A percentile compares a stretch with the other conserved stretches of the same genome.
These are phyloP conservation scores for Idaea biselata DNA, from an alignment of 2,888 invertebrate genomes.

Conservation along the genomic window DNA sequence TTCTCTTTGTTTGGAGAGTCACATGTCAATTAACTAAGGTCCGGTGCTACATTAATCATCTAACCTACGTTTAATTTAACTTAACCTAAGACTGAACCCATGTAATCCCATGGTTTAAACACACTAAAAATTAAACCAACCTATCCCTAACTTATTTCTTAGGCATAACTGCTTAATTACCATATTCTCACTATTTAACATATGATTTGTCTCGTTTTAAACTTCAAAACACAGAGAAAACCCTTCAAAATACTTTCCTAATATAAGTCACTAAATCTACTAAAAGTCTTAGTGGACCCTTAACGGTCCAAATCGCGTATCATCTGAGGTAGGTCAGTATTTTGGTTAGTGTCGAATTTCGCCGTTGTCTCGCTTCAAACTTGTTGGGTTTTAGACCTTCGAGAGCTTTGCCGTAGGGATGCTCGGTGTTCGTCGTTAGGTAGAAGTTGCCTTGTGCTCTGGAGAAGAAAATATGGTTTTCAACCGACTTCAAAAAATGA, in stretches of 20 bases:
- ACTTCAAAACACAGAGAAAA: neutral
- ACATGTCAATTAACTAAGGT: no score
- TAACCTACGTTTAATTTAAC: no score
- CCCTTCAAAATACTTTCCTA: neutral
- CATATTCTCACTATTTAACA: no score
- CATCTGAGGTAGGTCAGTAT: slow-evolving; percentile 45
- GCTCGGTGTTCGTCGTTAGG: slow-evolving; percentile 49
- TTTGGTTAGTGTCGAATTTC: slow-evolving; percentile 35
- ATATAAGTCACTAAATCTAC: neutral
- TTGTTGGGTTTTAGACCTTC: slow-evolving; percentile 46
- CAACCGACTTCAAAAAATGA: no score
- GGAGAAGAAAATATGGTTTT: slow-evolving; percentile 23
- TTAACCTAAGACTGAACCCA: no score
- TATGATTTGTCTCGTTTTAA: neutral
- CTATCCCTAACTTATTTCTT: no score
- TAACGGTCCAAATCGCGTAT: slow-evolving; percentile 24
- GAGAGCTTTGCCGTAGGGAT: slow-evolving; percentile 50
- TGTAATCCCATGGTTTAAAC: no score
- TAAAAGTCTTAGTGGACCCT: slow-evolving; percentile 18
- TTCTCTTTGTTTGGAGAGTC: no score
- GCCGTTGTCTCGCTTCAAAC: slow-evolving; percentile 30
- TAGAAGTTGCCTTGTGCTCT: slow-evolving; percentile 66
- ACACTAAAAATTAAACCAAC: no score
- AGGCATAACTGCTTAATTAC: no score
- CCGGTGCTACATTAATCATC: no score